Evolutionary conservation across 2,888 invertebrate species (phyloP), one percentile per base, ranked within the genome.

Genomic region (Homarus gammarus): DNA sequence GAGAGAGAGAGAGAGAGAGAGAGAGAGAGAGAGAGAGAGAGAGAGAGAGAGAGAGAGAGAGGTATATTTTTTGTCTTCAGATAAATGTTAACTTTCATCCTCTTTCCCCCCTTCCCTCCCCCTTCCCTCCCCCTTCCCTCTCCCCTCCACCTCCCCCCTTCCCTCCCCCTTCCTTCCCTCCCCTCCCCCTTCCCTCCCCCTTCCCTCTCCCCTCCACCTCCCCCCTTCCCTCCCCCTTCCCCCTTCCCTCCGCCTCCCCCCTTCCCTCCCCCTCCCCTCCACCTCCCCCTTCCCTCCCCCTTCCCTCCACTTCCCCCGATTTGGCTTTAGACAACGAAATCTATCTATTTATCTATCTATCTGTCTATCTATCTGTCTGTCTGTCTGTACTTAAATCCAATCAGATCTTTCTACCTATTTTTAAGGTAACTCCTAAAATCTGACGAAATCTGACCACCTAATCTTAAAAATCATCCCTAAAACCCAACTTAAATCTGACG

Each of bases 31-130:
- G 22, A 56, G 22, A 22, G 18, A 56, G 22, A 22, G 18, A 18
- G 56, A 56, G 3, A 22, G 22, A 22, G 18, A 56, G 5, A 56
- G 18, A 49, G 49, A 49, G 0, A 49, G 49, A 49, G 49, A 1
- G 49, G 15, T 49, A 5, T 5, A 49, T 49, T 56, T 56, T 56
- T 56, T 18, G 56, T 56, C 56, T 56, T 8, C 10, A 18, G 6
- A 18, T 18, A 56, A 18, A 56, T 56, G 6, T 18, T 18, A 18
- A 8, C 44, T 44, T n/a, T n/a, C n/a, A 8, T 12, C 18, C 68
- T 68, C 68, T 68, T 56, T 56, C 56, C 56, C 56, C 56, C 56
- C 56, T 56, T 56, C 56, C 56, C 56, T 56, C 56, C 56, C 56
- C 56, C 56, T 56, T 56, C 56, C 56, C 56, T 56, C 56, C 56